A percentile compares a stretch with the other conserved stretches of the same genome.
Conservation (phyloP, 2,113 vertebrate genomes). For the Maccullochella peelii region DNA sequence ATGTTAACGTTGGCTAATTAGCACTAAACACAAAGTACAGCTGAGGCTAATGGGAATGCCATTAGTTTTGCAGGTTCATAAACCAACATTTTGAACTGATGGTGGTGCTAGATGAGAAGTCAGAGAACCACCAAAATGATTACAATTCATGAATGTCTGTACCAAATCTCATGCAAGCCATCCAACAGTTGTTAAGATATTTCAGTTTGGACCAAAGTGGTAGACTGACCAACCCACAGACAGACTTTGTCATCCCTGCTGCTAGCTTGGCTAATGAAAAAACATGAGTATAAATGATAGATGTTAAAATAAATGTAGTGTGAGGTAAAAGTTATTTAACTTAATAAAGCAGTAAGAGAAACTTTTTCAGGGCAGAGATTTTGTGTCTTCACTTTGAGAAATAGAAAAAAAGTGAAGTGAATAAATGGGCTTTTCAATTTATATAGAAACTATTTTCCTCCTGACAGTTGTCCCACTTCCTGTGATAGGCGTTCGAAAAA, state of each 20-base stretch:
- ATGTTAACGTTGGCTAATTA: no score
- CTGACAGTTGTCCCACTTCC: slow-evolving; percentile 12
- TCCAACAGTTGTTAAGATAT: background rate
- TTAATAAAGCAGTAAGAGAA: background rate
- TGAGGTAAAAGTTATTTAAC: background rate
- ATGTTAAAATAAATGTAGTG: background rate
- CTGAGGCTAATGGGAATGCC: no score
- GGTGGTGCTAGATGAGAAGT: no score
- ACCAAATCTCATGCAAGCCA: background rate
- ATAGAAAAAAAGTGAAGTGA: background rate
- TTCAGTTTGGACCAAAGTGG: background rate
- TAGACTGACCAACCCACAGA: background rate
- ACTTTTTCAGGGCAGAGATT: background rate
- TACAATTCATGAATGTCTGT: background rate
- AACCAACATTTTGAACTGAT: no score
- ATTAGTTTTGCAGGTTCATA: no score
- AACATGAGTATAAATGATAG: background rate
- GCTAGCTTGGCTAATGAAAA: background rate
- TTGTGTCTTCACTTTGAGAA: background rate
- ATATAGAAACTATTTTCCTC: background rate
- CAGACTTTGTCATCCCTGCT: background rate
- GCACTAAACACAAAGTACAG: no score
- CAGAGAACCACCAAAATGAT: no score
- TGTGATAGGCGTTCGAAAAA: slow-evolving; percentile 9
- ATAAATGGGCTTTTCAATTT: background rate